Percentiles rank a stretch among this genome's conserved stretches.
Evolutionary conservation across 2,888 invertebrate species (phyloP).

Genomic region (Meta bourneti): DNA sequence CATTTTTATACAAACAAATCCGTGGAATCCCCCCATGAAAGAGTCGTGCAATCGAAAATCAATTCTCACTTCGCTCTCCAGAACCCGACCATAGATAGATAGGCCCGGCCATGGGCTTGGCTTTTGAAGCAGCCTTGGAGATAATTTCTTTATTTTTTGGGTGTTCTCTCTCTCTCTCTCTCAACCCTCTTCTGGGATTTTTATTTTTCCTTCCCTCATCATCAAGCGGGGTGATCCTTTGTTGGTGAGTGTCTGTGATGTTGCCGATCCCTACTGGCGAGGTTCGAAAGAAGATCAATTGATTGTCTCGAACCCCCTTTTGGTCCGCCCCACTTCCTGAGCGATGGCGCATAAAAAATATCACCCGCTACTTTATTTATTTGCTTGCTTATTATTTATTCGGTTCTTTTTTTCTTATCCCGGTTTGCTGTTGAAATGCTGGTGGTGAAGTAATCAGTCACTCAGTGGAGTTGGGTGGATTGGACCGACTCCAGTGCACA

Average conservation of each 20-base stretch:
- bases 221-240: constrained; percentile 44
- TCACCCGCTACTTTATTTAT: too few species aligned
- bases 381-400: too few species aligned
- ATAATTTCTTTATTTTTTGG: constrained; percentile 45
- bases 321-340: too few species aligned
- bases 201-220: constrained; percentile 25
- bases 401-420: neutral
- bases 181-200: constrained; percentile 9
- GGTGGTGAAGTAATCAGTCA: too few species aligned
- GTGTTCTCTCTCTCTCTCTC: constrained; percentile 16
- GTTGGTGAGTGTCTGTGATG: constrained; percentile 47
- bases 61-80: constrained; percentile 47
- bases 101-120: neutral
- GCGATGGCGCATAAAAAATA: neutral
- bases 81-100: constrained; percentile 13
- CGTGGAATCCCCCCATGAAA: constrained; percentile 13
- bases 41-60: constrained; percentile 69
- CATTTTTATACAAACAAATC: constrained; percentile 75
- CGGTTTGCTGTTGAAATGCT: neutral
- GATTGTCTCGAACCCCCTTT: constrained; percentile 33
- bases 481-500: too few species aligned
- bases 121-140: neutral
- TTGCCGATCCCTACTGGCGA: constrained; percentile 40
- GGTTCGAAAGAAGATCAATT: constrained; percentile 68
- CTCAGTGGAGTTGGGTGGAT: too few species aligned